These are phyloP conservation scores for Sesia bembeciformis DNA, from an alignment of 2,888 invertebrate species.

Conservation along the genomic window DNA sequence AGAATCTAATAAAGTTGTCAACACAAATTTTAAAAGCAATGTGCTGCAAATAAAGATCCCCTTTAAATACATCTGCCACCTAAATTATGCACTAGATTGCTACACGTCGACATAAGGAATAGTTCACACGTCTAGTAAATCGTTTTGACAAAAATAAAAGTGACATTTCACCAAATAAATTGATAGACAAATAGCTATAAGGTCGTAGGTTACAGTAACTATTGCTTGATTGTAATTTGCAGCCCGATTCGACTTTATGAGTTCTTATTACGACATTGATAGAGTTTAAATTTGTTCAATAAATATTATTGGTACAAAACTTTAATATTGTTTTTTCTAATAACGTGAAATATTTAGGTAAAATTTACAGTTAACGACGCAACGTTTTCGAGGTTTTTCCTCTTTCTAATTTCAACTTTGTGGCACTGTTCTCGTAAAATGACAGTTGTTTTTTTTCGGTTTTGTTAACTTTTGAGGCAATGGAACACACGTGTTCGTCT, in stretches of 20 bases:
- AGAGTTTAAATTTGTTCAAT: slow-evolving; percentile 15
- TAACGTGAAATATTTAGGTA: slow-evolving; percentile 50
- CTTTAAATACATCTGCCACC: slow-evolving; percentile 1
- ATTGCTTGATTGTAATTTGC: slow-evolving; percentile 10
- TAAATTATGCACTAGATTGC: not conserved
- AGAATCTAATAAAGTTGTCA: not conserved
- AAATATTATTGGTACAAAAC: not conserved
- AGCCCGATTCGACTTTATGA: not conserved
- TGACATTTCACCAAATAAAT: slow-evolving; percentile 53
- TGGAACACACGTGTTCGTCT: slow-evolving; percentile 54
- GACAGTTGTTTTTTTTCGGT: slow-evolving; percentile 11
- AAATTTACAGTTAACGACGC: slow-evolving; percentile 37
- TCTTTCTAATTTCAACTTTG: slow-evolving; percentile 18
- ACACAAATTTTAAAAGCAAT: not conserved
- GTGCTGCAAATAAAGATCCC: not conserved
- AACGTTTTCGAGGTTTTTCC: slow-evolving; percentile 11
- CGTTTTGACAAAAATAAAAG: slow-evolving; percentile 21
- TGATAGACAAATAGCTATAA: slow-evolving; percentile 36
- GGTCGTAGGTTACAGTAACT: slow-evolving; percentile 36
- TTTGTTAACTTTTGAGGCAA: slow-evolving; percentile 30
- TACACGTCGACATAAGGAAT: not conserved
- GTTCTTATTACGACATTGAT: slow-evolving; percentile 8
- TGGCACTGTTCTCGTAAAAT: slow-evolving; percentile 4
- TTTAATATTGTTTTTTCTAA: slow-evolving; percentile 20
- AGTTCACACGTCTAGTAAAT: slow-evolving; percentile 28